phyloP scores from a whole-genome alignment of 35 echinoderm and acorn worm species.

The Apostichopus japonicus region DNA sequence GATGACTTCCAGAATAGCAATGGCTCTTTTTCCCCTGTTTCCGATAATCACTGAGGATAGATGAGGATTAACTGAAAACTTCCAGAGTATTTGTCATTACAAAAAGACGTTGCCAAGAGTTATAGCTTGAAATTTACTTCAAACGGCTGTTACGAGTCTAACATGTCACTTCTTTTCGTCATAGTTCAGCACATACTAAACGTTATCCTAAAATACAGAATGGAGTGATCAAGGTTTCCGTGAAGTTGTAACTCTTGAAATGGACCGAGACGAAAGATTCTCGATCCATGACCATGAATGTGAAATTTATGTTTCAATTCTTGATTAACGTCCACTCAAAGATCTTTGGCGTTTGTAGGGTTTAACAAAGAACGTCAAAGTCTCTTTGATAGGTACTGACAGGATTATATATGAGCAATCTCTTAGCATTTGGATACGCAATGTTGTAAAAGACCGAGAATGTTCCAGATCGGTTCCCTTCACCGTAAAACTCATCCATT shows the following conservation, averaged over 20 bases:
- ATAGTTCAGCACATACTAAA: too few species aligned
- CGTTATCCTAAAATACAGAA: not conserved
- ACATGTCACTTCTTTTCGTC: too few species aligned
- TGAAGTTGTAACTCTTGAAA: not conserved
- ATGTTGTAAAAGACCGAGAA: not conserved
- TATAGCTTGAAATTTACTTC: not conserved
- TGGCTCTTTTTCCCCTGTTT: too few species aligned
- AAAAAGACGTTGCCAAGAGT: too few species aligned
- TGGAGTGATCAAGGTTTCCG: not conserved
- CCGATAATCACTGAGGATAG: too few species aligned
- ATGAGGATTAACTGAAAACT: too few species aligned
- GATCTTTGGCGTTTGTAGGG: not conserved
- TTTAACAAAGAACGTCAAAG: not conserved
- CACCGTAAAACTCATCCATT: constrained; percentile 32
- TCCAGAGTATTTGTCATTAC: too few species aligned
- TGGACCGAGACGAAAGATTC: not conserved
- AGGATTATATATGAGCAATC: constrained; percentile 31
- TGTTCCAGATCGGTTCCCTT: not conserved
- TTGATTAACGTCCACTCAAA: constrained; percentile 14
- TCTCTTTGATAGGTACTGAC: not conserved
- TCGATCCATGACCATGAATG: not conserved
- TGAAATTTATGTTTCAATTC: constrained; percentile 14
- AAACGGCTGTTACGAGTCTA: not conserved
- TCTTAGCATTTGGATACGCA: not conserved
- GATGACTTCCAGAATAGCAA: too few species aligned